Percentiles rank a stretch among this genome's conserved stretches.
Conservation (phyloP, 1,140 invertebrate species). For the Habropoda laboriosa region DNA sequence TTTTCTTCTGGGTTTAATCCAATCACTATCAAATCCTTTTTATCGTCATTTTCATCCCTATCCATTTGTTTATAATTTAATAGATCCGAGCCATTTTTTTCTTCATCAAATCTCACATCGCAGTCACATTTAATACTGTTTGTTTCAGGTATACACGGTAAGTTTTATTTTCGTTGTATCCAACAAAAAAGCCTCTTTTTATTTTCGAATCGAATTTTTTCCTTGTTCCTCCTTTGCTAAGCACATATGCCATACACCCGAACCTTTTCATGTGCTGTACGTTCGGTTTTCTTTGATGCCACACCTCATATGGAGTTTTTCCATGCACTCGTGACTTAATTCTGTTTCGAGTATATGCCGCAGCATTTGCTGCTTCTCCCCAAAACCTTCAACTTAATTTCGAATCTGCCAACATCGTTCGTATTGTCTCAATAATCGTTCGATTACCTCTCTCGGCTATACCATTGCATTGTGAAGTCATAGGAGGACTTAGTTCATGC, state of each 20-base stretch:
- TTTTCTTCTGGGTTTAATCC: not conserved
- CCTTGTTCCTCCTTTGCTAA: not conserved
- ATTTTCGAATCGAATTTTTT: slow-evolving; percentile 23
- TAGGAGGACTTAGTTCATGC: slow-evolving; percentile 40
- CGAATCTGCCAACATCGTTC: slow-evolving; percentile 37
- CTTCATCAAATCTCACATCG: slow-evolving; percentile 29
- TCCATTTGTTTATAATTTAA: not conserved
- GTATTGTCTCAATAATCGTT: slow-evolving; percentile 37
- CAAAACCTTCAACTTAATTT: too few relatives aligned
- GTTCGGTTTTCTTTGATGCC: not conserved
- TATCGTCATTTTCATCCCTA: not conserved
- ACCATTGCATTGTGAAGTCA: slow-evolving; percentile 76
- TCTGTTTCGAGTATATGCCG: slow-evolving; percentile 35
- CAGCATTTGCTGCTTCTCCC: slow-evolving; percentile 38
- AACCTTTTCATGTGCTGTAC: slow-evolving; percentile 4
- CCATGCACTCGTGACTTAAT: not conserved
- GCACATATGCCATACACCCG: not conserved
- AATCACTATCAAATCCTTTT: not conserved
- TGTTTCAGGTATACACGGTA: slow-evolving; percentile 2
- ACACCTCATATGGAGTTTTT: not conserved
- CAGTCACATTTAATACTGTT: slow-evolving; percentile 14
- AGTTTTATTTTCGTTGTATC: slow-evolving; percentile 17
- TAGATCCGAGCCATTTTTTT: not conserved
- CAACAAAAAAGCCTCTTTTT: slow-evolving; percentile 16
- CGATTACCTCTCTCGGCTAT: slow-evolving; percentile 75